These are phyloP conservation scores for Tetranychus cinnabarinus DNA, from an alignment of 1,140 invertebrate species.

Conservation along the genomic window DNA sequence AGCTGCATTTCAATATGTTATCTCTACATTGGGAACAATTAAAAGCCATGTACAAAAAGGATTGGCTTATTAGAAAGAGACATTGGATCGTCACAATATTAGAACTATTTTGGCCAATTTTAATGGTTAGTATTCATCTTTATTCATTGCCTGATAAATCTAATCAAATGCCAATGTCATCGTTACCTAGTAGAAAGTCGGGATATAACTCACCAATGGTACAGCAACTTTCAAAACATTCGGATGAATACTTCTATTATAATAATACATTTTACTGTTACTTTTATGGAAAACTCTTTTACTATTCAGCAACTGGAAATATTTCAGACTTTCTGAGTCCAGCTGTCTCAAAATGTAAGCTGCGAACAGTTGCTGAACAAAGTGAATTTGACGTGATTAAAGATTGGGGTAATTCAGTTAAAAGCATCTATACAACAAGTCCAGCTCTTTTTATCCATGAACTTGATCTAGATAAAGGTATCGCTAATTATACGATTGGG, in stretches of 20 bases:
- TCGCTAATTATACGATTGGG: no score
- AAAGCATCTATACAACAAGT: no score
- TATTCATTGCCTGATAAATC: no score
- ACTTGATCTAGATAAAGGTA: no score
- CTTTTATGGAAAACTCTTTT: neutral
- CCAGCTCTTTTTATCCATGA: no score
- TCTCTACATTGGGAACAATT: neutral
- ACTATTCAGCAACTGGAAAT: no score
- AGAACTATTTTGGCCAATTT: constrained; percentile 17
- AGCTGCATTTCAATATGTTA: no score
- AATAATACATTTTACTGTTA: neutral
- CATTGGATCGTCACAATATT: constrained; percentile 16
- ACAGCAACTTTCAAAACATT: neutral
- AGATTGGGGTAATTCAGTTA: no score
- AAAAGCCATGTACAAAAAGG: constrained; percentile 10
- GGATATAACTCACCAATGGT: neutral
- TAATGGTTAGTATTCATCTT: neutral
- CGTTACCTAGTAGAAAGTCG: neutral
- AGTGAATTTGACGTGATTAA: no score
- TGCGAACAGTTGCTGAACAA: no score
- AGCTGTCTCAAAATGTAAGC: no score
- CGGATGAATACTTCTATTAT: neutral
- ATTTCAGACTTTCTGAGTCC: no score
- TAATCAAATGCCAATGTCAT: neutral
- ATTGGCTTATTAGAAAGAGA: constrained; percentile 7